A percentile compares a stretch with the other conserved stretches of the same genome.
phyloP scores from a whole-genome alignment of 2,888 invertebrate species.

The Iphiclides podalirius region DNA sequence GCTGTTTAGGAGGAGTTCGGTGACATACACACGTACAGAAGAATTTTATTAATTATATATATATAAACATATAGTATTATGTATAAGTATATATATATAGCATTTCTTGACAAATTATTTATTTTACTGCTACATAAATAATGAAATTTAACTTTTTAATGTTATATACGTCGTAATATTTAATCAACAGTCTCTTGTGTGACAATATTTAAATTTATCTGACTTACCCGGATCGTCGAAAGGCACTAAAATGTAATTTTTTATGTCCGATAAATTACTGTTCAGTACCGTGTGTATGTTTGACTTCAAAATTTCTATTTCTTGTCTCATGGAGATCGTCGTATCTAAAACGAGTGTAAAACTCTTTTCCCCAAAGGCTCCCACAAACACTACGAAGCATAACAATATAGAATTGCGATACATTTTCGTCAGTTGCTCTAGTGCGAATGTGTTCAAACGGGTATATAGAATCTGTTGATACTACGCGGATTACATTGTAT shows the following conservation, averaged over 20 bases:
- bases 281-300: conserved; percentile 2
- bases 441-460: too few species aligned
- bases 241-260: conserved; percentile 15
- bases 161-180: too few species aligned
- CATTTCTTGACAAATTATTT: too few species aligned
- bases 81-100: too few species aligned
- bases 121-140: too few species aligned
- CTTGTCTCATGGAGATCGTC: conserved; percentile 15
- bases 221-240: conserved; percentile 18
- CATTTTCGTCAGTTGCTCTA: conserved; percentile 8
- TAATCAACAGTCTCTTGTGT: too few species aligned
- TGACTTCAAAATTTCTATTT: conserved; percentile 11
- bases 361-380: conserved; percentile 3
- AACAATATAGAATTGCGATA: neutral
- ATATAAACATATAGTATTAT: too few species aligned
- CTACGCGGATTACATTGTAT: neutral
- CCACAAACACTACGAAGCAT: neutral
- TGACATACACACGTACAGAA: too few species aligned
- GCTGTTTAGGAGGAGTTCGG: too few species aligned
- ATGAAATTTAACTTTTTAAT: too few species aligned
- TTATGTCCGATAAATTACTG: conserved; percentile 2
- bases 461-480: too few species aligned
- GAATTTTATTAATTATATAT: too few species aligned
- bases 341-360: conserved; percentile 16
- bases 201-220: neutral